A percentile compares a stretch with the other conserved stretches of the same genome.
phyloP scores from a whole-genome alignment of 2,797 vertebrate genomes.

The Anas capensis region DNA sequence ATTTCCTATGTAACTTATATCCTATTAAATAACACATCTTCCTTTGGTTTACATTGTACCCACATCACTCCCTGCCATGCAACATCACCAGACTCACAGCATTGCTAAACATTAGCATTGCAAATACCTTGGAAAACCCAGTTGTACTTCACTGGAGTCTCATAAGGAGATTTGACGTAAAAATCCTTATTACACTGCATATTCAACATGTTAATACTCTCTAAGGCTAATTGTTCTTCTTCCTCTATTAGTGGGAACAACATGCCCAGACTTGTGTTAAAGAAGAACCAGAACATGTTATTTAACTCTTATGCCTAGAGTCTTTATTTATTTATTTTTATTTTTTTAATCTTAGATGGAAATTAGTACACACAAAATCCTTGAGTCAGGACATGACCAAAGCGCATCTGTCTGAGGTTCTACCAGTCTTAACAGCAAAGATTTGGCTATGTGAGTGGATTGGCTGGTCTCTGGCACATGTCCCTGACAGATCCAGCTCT shows the following conservation, averaged over 20 bases:
- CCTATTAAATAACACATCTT: background rate
- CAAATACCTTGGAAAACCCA: slow-evolving; percentile 13
- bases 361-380: background rate
- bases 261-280: background rate
- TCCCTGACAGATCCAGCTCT: background rate
- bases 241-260: background rate
- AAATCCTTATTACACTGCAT: background rate
- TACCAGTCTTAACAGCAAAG: background rate
- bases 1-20: background rate
- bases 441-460: background rate
- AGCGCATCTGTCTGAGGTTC: background rate
- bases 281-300: background rate
- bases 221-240: slow-evolving; percentile 18
- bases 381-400: background rate
- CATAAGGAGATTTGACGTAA: background rate
- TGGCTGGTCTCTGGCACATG: background rate
- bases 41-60: background rate
- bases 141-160: background rate
- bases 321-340: background rate
- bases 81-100: background rate
- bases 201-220: background rate
- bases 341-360: background rate
- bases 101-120: background rate
- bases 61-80: background rate
- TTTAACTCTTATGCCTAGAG: background rate